Percentiles rank a stretch among this genome's conserved stretches.
Conservation (phyloP, 2,113 vertebrate genomes). For the Zonotrichia leucophrys region DNA sequence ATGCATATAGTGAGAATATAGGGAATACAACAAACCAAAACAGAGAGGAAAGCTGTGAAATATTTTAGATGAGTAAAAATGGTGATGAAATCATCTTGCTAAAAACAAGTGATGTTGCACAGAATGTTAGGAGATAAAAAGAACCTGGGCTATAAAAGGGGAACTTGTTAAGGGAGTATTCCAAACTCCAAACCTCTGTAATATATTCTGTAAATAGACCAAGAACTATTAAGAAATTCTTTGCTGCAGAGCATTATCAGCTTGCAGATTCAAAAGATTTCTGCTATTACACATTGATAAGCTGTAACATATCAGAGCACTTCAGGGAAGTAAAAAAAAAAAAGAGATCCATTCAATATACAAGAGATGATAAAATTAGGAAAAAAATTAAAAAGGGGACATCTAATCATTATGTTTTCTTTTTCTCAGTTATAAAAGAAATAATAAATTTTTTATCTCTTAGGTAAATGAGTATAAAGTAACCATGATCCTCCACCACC, state of each 20-base stretch:
- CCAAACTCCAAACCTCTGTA: background rate
- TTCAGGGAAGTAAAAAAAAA: background rate
- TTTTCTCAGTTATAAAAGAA: background rate
- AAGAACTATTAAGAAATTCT: background rate
- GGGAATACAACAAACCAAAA: background rate
- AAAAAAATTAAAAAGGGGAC: background rate
- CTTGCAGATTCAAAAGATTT: background rate
- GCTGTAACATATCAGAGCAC: background rate
- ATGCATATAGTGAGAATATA: background rate
- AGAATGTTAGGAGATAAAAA: background rate
- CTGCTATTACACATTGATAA: background rate
- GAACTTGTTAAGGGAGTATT: background rate
- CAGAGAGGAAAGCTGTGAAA: background rate
- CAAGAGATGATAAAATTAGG: background rate
- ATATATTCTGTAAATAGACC: background rate
- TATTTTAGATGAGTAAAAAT: background rate
- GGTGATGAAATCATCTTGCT: background rate
- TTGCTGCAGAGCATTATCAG: background rate
- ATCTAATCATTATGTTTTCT: background rate
- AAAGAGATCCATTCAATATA: background rate
- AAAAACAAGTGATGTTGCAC: background rate
- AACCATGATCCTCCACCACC: background rate
- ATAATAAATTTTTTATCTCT: background rate
- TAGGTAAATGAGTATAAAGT: background rate
- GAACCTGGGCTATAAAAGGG: background rate